Conservation (phyloP, 1,140 invertebrate species). For the Lineus longissimus region DNA sequence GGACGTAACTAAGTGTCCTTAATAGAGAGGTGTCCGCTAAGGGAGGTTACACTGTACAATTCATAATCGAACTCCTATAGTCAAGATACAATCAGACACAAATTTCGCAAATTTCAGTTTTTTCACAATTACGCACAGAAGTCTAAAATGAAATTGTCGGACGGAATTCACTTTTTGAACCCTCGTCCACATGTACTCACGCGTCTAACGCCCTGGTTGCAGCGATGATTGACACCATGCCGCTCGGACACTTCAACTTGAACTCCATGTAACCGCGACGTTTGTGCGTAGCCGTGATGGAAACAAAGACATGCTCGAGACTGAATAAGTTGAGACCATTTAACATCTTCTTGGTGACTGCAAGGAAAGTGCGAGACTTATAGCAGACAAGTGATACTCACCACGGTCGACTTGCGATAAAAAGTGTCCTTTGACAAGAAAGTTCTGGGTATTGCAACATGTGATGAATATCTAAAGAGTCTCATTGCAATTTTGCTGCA, state of each 20-base stretch:
- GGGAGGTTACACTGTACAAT: too few relatives aligned
- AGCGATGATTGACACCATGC: conserved; percentile 40
- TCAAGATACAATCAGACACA: too few relatives aligned
- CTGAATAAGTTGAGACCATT: conserved; percentile 37
- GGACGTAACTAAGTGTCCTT: too few relatives aligned
- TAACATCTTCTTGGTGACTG: conserved; percentile 35
- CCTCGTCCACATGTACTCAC: background rate
- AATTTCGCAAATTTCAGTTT: too few relatives aligned
- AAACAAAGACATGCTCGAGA: conserved; percentile 85
- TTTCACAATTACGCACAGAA: too few relatives aligned
- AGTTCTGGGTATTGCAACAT: background rate
- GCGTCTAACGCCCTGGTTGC: conserved; percentile 19
- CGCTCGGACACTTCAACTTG: conserved; percentile 40
- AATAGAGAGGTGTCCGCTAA: too few relatives aligned
- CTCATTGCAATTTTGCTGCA: background rate
- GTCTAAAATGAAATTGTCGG: too few relatives aligned
- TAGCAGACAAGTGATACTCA: background rate
- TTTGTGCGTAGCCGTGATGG: conserved; percentile 53
- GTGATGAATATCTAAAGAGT: background rate
- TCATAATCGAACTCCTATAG: too few relatives aligned
- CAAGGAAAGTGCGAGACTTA: conserved; percentile 1
- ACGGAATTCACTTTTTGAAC: background rate
- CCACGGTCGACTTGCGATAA: background rate
- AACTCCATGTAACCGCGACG: conserved; percentile 88
- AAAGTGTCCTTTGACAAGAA: background rate